These are phyloP conservation scores for Isotomurus palustris DNA, from an alignment of 2,888 invertebrate species.

Conservation along the genomic window DNA sequence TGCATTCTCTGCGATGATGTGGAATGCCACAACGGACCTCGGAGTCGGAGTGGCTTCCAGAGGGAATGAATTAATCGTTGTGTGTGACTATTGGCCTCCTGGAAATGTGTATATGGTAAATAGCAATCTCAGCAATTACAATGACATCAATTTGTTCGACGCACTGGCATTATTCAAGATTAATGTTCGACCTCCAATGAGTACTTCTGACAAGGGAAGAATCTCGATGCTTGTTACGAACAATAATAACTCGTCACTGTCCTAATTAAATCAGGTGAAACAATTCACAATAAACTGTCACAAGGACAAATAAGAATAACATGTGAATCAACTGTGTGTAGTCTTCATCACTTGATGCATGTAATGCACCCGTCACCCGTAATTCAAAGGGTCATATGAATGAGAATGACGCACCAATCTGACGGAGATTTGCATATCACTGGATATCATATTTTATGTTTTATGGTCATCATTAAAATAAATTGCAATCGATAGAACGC, in stretches of 20 bases:
- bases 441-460: too few species aligned
- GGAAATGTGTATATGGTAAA: slow-evolving; percentile 23
- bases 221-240: too few species aligned
- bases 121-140: not conserved
- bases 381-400: too few species aligned
- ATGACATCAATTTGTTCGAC: slow-evolving; percentile 4
- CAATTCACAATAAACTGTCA: not conserved
- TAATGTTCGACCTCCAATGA: slow-evolving; percentile 26
- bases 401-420: too few species aligned
- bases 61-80: slow-evolving; percentile 14
- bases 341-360: not conserved
- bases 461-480: too few species aligned
- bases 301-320: not conserved
- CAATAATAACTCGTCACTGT: too few species aligned
- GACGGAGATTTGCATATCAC: too few species aligned
- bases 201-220: too few species aligned
- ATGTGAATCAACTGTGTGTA: not conserved
- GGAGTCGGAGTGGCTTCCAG: slow-evolving; percentile 21
- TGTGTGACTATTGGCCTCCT: slow-evolving; percentile 26
- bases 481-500: too few species aligned
- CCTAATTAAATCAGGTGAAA: not conserved
- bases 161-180: slow-evolving; percentile 23
- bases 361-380: too few species aligned
- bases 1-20: slow-evolving; percentile 30
- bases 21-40: slow-evolving; percentile 28